A percentile compares a stretch with the other conserved stretches of the same genome.
phyloP scores from a whole-genome alignment of 2,888 invertebrate species.

The Drosophila subquinaria region DNA sequence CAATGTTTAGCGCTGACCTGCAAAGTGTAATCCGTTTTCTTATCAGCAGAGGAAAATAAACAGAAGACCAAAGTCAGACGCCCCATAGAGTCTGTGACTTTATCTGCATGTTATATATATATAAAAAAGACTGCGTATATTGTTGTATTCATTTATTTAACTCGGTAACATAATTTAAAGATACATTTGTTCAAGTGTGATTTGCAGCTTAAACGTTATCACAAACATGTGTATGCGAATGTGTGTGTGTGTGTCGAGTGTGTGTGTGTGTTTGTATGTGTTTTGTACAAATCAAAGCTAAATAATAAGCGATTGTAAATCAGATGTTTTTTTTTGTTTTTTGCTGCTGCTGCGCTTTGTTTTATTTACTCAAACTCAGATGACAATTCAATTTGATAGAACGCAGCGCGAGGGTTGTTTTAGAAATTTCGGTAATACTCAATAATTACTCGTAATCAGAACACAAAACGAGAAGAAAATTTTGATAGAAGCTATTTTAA shows the following conservation, averaged over 20 bases:
- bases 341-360: constrained; percentile 55
- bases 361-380: constrained; percentile 65
- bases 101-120: constrained; percentile 29
- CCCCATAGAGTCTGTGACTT: constrained; percentile 18
- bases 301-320: constrained; percentile 54
- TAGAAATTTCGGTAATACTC: constrained; percentile 50
- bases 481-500: constrained; percentile 37
- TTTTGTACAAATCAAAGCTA: constrained; percentile 54
- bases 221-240: constrained; percentile 52
- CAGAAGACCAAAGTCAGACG: constrained; percentile 1
- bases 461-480: constrained; percentile 41
- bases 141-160: constrained; percentile 58
- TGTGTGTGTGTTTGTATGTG: constrained; percentile 22
- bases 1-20: constrained; percentile 14
- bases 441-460: constrained; percentile 25
- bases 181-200: constrained; percentile 67
- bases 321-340: constrained; percentile 40
- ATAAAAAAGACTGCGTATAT: constrained; percentile 29
- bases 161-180: constrained; percentile 70
- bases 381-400: constrained; percentile 57
- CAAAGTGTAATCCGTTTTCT: constrained; percentile 29
- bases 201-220: constrained; percentile 70
- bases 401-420: constrained; percentile 35
- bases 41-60: constrained; percentile 7
- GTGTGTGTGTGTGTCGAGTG: constrained; percentile 19